A percentile compares a stretch with the other conserved stretches of the same genome.
phyloP scores from a whole-genome alignment of 2,113 vertebrate genomes.

The Andinoacara biseriatus region DNA sequence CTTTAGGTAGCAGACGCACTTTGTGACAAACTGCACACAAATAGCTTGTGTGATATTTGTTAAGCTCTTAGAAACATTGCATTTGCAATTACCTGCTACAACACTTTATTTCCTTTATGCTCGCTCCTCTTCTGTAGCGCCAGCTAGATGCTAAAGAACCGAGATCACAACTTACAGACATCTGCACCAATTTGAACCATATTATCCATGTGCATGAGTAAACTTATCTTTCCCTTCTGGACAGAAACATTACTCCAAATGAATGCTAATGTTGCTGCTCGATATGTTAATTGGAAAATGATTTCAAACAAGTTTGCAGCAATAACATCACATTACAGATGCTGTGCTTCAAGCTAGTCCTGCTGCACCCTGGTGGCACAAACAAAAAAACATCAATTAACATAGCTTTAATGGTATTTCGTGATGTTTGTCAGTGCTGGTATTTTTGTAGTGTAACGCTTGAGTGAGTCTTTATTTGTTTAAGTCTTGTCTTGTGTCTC shows the following conservation, averaged over 20 bases:
- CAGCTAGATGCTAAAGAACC: no score
- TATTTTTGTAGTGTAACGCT: neutral
- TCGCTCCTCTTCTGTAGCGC: no score
- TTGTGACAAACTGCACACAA: no score
- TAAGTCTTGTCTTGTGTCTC: neutral
- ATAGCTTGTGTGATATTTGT: no score
- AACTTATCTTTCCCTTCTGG: neutral
- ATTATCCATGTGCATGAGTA: neutral
- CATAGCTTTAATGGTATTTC: neutral
- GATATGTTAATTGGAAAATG: neutral
- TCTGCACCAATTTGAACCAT: no score
- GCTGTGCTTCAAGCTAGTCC: neutral
- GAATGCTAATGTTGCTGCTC: neutral
- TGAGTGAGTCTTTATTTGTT: neutral
- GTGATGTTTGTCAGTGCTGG: neutral
- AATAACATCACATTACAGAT: neutral
- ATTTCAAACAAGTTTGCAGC: neutral
- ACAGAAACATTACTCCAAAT: neutral
- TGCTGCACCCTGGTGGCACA: neutral
- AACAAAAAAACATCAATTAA: neutral
- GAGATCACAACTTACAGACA: no score
- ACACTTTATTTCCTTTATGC: no score
- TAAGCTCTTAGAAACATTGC: no score
- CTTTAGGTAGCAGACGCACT: no score
- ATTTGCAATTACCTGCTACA: no score